Percentiles rank a stretch among this genome's conserved stretches.
Evolutionary conservation across 2,113 vertebrate species (phyloP).

Genomic region (Albula goreensis): DNA sequence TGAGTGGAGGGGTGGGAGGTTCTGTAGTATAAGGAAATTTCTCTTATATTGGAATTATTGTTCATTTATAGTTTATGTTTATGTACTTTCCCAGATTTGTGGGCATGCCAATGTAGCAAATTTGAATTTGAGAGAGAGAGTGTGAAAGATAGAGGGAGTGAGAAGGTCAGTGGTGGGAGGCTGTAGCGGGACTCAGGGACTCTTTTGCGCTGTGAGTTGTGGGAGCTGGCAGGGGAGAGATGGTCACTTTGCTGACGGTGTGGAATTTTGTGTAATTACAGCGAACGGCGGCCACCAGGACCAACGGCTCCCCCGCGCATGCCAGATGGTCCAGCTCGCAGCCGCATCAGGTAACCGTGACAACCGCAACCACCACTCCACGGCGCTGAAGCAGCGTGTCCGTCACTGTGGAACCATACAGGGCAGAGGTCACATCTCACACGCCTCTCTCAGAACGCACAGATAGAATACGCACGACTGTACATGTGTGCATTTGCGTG

Average conservation of each 20-base stretch:
- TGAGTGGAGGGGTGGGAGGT: too few relatives aligned
- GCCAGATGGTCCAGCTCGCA: slow-evolving; percentile 73
- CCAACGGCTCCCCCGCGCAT: slow-evolving; percentile 62
- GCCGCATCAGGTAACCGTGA: slow-evolving; percentile 67
- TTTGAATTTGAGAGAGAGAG: background rate
- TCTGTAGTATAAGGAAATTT: too few relatives aligned
- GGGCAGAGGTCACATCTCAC: background rate
- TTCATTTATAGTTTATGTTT: too few relatives aligned
- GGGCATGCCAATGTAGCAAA: too few relatives aligned
- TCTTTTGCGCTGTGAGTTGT: background rate
- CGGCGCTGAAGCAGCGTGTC: background rate
- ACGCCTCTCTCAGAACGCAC: too few relatives aligned
- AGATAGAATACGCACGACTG: background rate
- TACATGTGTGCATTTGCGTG: background rate
- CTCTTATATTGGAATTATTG: too few relatives aligned
- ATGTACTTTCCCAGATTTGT: too few relatives aligned
- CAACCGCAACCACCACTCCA: background rate
- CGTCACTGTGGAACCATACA: background rate
- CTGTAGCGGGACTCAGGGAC: background rate
- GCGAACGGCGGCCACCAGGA: slow-evolving; percentile 65
- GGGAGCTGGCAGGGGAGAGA: background rate
- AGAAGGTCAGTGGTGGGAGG: background rate
- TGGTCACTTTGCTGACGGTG: background rate
- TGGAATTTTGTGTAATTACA: slow-evolving; percentile 48
- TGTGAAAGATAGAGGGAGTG: background rate